Evolutionary conservation across 2,113 vertebrate species (phyloP).

Genomic region (Perognathus longimembris): DNA sequence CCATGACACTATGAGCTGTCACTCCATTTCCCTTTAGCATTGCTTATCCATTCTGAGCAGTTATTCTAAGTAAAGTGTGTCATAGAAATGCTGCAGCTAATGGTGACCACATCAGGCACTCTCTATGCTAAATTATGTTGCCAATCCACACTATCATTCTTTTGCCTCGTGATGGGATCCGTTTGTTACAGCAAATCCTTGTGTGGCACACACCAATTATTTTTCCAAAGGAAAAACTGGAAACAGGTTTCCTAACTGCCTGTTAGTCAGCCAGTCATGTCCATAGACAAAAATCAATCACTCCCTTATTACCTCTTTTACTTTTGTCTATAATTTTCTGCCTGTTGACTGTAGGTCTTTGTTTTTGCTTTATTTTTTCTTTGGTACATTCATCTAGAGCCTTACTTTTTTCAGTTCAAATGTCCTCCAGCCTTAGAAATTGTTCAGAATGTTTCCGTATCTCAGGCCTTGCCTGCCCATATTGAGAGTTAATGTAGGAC

Average conservation of each 20-base stretch:
- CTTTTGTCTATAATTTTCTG: constrained; percentile 77
- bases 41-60: constrained; percentile 57
- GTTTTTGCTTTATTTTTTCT: constrained; percentile 56
- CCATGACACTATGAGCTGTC: constrained; percentile 61
- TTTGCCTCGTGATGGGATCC: constrained; percentile 59
- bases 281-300: constrained; percentile 82
- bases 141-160: constrained; percentile 76
- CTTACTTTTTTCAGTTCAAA: constrained; percentile 75
- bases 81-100: constrained; percentile 77
- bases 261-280: constrained; percentile 76
- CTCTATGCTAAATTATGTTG: constrained; percentile 78
- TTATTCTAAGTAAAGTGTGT: constrained; percentile 24
- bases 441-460: constrained; percentile 70
- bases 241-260: constrained; percentile 80
- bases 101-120: constrained; percentile 64
- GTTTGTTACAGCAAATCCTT: constrained; percentile 80
- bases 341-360: constrained; percentile 65
- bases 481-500: constrained; percentile 74
- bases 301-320: constrained; percentile 81
- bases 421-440: constrained; percentile 73
- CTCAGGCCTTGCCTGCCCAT: constrained; percentile 69
- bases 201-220: constrained; percentile 81
- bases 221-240: constrained; percentile 82
- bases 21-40: constrained; percentile 73
- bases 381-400: constrained; percentile 69